Evolutionary conservation across 2,797 vertebrate genomes (phyloP), one percentile per base, ranked within the genome.

Genomic region (Platyrinchus mystaceus): DNA sequence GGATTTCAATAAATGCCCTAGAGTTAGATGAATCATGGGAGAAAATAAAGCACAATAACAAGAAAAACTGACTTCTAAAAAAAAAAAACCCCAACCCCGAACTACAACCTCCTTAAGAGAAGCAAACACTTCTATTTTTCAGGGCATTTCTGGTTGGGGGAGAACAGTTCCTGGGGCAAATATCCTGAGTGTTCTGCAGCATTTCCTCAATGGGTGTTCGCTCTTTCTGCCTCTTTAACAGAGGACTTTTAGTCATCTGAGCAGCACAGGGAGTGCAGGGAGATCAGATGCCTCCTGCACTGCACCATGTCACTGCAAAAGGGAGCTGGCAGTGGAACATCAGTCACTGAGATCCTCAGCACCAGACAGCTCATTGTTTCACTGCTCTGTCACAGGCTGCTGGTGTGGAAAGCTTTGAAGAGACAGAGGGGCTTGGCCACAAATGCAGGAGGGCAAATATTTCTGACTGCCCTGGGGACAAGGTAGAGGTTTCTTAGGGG

Each of bases 1-100:
- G 82, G 37, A 73, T 91, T 88, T 93, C 91, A 92, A 58, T 75
- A 92, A 90, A 83, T 85, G 87, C 86, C 87, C 91, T 71, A 0
- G 49, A 88, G 94, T 58, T 47, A 78, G 82, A 77, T 97, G 94
- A 97, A 88, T 97, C 93, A 95, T 11, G 18, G 66, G 24, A 78
- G 85, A 66, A 78, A 37, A 79, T 49, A 46, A 89, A 87, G 47
- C 58, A 94, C 84, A 91, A 83, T 64, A 95, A 94, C 89, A 71
- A 56, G 89, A 77, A 84, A 88, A 86, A 36, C 20, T 28, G 53
- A 53, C 0, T 1, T 21, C 28, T 9, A 8, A 63, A 60, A 71
- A 53, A 44, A 0, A 66, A 59, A 71, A 37, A 0, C 3, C 5
- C 18, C 82, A 67, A 34, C 41, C 36, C 77, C 37, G 46, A 90